Evolutionary conservation across 2,888 invertebrate genomes (phyloP), one percentile per base, ranked within the genome.

Genomic region (Chironomus tentans): DNA sequence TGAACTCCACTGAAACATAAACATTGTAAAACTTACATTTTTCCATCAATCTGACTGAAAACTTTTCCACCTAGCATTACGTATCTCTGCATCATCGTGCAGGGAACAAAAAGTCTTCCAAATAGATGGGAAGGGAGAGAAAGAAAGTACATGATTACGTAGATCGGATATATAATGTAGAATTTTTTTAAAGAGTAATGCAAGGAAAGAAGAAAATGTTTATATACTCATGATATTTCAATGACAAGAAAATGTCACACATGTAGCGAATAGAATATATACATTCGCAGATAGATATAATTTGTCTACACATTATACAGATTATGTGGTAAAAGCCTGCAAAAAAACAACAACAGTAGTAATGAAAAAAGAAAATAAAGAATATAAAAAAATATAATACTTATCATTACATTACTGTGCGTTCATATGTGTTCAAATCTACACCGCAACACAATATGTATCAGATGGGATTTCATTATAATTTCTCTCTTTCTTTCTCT

Each of bases 241-340:
- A 72, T 72, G 72, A 72, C 72, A 72, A 72, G 72, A 72, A 71
- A 71, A 71, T 71, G 71, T 71, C 71, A 71, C 71, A 71, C 71
- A 71, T 56, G 71, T 50, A 71, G 7, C n/a, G n/a, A 56, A 18
- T 15, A 56, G 18, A 56, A 56, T 56, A 6, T 46, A 71, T 50
- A 56, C 71, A 56, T 21, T 4, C 6, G n/a, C 68, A 28, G 28
- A 68, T 24, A 15, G 28, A 68, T 15, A 68, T 24, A 38, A 38
- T 38, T 38, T 38, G 38, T 38, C 38, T 22, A 68, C 65, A 65
- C 47, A 38, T 18, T 28, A 70, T 48, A 70, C 28, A 50, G n/a
- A 38, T 38, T 28, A 7, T 28, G 15, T 24, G 28, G 24, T 15
- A 38, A 50, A 24, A 71, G 48, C 56, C 22, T 15, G 56, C 71